Evolutionary conservation across 53 echinoderm and acorn worm species (phyloP), one percentile per base, ranked within the genome.

Genomic region (Mesocentrotus franciscanus): DNA sequence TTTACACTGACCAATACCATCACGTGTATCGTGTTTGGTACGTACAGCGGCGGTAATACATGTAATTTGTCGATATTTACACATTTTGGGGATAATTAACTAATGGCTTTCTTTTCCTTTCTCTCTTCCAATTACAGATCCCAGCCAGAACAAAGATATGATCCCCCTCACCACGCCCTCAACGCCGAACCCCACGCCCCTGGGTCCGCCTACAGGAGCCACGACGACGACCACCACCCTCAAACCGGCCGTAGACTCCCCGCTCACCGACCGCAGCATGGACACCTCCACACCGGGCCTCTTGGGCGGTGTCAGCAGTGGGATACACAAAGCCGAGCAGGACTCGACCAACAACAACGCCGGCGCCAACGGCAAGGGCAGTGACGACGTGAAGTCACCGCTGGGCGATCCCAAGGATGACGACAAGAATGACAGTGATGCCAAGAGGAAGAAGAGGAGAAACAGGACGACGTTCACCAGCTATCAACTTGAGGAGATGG

Each of bases 391-490:
- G 4, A 85, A 95, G 60, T 95, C 95, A 72, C 95, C 95, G 61
- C 3, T 49, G 42, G 95, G 96, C 75, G 98, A 97, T 71, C 89
- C 84, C 71, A 96, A 96, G 91, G 98, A 98, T 79, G 97, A 98
- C 59, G 97, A 95, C 74, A 97, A 98, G 90, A 97, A 92, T 61
- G 97, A 97, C 39, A 98, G 98, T 95, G 97, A 96, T 89, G 97
- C 95, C 57, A 99, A 99, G 93, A 94, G 99, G 95, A 99, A 99
- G 96, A 99, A 99, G 95, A 95, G 99, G 78, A 92, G 99, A 18
- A 99, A 99, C 92, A 91, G 99, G 89, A 99, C 99, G 72, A 99
- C 99, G 58, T 99, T 99, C 95, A 99, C 99, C 11, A 99, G 99
- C 81, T 99, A 98, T 95, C 99, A 99, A 71, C 93, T 99, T 27